Evolutionary conservation across 2,888 invertebrate genomes (phyloP), one percentile per base, ranked within the genome.

Genomic region (Pegoplata infirma): DNA sequence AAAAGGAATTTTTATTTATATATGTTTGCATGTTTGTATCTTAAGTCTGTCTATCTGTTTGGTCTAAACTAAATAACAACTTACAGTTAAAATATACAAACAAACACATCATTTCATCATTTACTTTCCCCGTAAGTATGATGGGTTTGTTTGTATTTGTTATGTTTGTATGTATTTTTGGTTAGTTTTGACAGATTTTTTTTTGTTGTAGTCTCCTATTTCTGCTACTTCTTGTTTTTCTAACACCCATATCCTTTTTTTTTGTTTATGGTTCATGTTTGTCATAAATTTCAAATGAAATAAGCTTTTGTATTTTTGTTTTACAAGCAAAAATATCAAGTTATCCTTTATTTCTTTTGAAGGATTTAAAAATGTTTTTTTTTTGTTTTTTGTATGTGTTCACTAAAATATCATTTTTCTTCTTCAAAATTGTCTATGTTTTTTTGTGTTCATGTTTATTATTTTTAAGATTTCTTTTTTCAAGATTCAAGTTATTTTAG

Each of bases 261-360:
- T 47, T 36, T 36, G n/a, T 8, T 63, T 36, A n/a, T 56, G 21
- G 23, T 44, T 46, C 25, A n/a, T 46, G 44, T 64, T 68, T 73
- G 63, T 76, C 68, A 69, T 68, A 80, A 64, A 67, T 80, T 66
- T 73, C 17, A 59, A 56, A 68, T 49, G 21, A 61, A 75, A 75
- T 63, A 67, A 75, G 71, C 36, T 63, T 58, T 55, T 47, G 56
- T 46, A 17, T 12, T 63, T 58, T 55, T 47, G 56, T 46, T n/a
- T 12, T 16, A 47, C n/a, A 64, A 51, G 21, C 32, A 3, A 51
- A 53, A 69, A 58, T 63, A 75, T 44, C 16, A n/a, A 25, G 40
- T 46, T 17, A 58, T 68, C 53, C 56, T 69, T 47, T 56, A 19
- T 40, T 53, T 36, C 53, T 56, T 23, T 21, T n/a, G 12, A 53